Evolutionary conservation across 2,888 invertebrate species (phyloP), one percentile per base, ranked within the genome.

Genomic region (Drosophila acutilabella): DNA sequence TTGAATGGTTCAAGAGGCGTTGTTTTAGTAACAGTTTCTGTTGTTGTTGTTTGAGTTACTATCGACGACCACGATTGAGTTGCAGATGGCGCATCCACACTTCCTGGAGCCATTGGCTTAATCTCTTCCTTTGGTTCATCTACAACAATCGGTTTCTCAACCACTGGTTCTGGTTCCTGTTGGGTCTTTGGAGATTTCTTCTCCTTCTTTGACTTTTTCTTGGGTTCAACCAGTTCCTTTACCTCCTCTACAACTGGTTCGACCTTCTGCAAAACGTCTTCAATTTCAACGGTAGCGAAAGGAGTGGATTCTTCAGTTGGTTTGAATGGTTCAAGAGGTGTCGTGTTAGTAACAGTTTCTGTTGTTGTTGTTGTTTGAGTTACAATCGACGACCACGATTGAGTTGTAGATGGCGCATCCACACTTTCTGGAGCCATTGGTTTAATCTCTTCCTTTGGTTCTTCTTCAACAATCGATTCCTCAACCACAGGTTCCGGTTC

Each of bases 31-130:
- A 45, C 26, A 20, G 1, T 45, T 14, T 45, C 45, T n/a, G n/a
- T n/a, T n/a, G 6, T n/a, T n/a, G 3, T 36, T 36, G 45, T 26
- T 4, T 45, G 45, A n/a, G 45, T 23, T n/a, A 78, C 78, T 23
- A 78, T 61, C 13, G 78, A 69, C 7, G 78, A 72, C 78, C 78
- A 78, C 0, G 78, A 72, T 14, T 58, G 44, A 4, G 64, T 50
- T 50, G 66, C 52, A 11, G 53, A 16, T 18, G 18, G 36, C 3
- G 16, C n/a, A n/a, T 16, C 42, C 3, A 41, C 52, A 14, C 36
- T 30, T 41, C 26, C 45, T 4, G 23, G 33, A 16, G 33, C 11
- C 2, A 13, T 40, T 14, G 62, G 2, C 16, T 56, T 51, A 18
- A 33, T 48, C 2, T 11, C 36, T 2, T 48, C 51, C 14, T 44